phyloP scores from a whole-genome alignment of 2,888 invertebrate species.

The Acanthosepion esculentum region DNA sequence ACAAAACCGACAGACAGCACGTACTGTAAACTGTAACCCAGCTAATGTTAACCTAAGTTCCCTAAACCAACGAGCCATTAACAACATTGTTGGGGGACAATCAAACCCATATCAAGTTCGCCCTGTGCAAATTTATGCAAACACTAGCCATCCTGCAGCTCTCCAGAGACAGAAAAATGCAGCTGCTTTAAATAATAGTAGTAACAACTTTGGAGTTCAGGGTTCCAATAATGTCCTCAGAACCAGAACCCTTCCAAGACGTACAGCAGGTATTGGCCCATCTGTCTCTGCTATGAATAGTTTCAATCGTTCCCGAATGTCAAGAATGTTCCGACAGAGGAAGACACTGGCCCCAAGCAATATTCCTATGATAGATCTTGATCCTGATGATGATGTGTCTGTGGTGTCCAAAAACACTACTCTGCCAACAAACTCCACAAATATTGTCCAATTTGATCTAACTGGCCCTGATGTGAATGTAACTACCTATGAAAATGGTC shows the following conservation, averaged over 20 bases:
- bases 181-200: background rate
- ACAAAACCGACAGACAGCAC: background rate
- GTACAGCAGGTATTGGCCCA: background rate
- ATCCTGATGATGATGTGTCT: constrained; percentile 23
- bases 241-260: background rate
- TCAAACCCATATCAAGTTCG: constrained; percentile 12
- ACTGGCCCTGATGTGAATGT: constrained; percentile 40
- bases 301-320: background rate
- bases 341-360: constrained; percentile 39
- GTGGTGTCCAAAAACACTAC: background rate
- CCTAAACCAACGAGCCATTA: constrained; percentile 2
- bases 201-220: background rate
- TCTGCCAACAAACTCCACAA: background rate
- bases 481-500: constrained; percentile 25
- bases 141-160: background rate
- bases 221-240: background rate
- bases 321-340: constrained; percentile 33
- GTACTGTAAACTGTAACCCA: background rate
- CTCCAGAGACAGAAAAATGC: background rate
- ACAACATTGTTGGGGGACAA: background rate
- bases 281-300: background rate
- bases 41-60: background rate
- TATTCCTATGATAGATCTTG: constrained; percentile 38
- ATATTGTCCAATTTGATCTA: constrained; percentile 42
- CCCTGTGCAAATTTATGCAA: constrained; percentile 41